Evolutionary conservation across 1,140 invertebrate genomes (phyloP).

Genomic region (Nasonia longicornis): DNA sequence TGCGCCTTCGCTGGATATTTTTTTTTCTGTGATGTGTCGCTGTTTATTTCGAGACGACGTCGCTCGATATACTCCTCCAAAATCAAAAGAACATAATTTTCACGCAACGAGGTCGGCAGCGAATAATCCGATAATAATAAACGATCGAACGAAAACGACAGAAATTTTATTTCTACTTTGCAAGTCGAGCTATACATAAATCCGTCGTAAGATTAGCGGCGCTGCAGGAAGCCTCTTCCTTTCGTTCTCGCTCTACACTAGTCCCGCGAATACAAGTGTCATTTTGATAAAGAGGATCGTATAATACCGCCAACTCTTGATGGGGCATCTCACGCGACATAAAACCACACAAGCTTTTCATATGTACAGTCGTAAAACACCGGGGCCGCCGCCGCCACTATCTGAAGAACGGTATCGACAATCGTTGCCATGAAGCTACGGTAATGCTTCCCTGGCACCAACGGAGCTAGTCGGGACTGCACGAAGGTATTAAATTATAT

Average conservation of each 20-base stretch:
- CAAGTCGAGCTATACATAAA: too few relatives aligned
- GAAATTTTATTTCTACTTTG: slow-evolving; percentile 6
- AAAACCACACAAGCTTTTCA: neutral
- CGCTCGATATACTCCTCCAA: too few relatives aligned
- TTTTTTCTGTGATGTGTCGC: too few relatives aligned
- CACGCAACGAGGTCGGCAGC: too few relatives aligned
- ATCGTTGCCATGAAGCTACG: neutral
- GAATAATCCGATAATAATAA: too few relatives aligned
- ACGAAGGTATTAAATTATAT: neutral
- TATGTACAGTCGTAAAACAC: neutral
- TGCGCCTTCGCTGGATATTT: too few relatives aligned
- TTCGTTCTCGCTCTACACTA: neutral
- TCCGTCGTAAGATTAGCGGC: neutral
- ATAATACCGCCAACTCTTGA: slow-evolving; percentile 1
- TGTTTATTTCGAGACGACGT: too few relatives aligned
- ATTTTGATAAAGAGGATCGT: slow-evolving; percentile 24
- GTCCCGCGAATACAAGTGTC: neutral
- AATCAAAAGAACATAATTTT: too few relatives aligned
- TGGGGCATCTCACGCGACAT: slow-evolving; percentile 7
- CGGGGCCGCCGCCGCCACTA: too few relatives aligned
- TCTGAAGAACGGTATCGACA: neutral
- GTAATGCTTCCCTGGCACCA: neutral
- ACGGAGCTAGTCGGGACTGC: too few relatives aligned
- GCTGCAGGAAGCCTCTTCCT: too few relatives aligned
- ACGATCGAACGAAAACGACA: too few relatives aligned